phyloP scores from a whole-genome alignment of 2,888 invertebrate species.

The Unio delphinus region DNA sequence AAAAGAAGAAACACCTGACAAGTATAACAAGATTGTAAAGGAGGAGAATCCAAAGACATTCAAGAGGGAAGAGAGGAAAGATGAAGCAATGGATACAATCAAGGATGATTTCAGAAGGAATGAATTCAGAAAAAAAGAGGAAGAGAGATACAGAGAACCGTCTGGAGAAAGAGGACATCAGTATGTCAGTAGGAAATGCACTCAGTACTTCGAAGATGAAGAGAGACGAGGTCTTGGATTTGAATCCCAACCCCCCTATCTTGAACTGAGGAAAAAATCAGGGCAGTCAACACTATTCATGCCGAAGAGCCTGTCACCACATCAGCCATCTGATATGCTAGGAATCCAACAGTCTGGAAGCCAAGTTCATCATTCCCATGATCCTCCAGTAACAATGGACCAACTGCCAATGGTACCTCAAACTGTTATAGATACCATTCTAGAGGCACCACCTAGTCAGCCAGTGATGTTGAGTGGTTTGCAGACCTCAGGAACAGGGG shows the following conservation, averaged over 20 bases:
- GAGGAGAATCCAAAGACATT: conserved; percentile 8
- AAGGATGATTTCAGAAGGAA: conserved; percentile 23
- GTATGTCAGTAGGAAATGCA: background rate
- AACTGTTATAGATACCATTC: background rate
- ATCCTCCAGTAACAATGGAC: too few species aligned
- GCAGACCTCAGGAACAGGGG: background rate
- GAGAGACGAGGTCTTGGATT: background rate
- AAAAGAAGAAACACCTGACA: conserved; percentile 9
- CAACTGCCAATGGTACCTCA: too few species aligned
- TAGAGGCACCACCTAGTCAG: background rate
- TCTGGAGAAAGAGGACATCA: conserved; percentile 10
- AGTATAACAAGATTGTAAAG: conserved; percentile 7
- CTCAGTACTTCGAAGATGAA: background rate
- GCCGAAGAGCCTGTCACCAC: too few species aligned
- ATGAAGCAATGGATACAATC: conserved; percentile 3
- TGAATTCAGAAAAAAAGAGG: background rate
- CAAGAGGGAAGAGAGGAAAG: conserved; percentile 11
- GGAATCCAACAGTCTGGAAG: too few species aligned
- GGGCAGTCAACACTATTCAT: too few species aligned
- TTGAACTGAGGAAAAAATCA: too few species aligned
- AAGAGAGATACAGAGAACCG: conserved; percentile 2
- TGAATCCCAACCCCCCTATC: too few species aligned
- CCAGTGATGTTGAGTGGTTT: too few species aligned
- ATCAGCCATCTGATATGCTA: too few species aligned
- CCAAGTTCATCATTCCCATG: too few species aligned